Percentiles rank a stretch among this genome's conserved stretches.
These are phyloP conservation scores for Metacarcinus magister DNA, from an alignment of 2,888 invertebrate species.

Conservation along the genomic window DNA sequence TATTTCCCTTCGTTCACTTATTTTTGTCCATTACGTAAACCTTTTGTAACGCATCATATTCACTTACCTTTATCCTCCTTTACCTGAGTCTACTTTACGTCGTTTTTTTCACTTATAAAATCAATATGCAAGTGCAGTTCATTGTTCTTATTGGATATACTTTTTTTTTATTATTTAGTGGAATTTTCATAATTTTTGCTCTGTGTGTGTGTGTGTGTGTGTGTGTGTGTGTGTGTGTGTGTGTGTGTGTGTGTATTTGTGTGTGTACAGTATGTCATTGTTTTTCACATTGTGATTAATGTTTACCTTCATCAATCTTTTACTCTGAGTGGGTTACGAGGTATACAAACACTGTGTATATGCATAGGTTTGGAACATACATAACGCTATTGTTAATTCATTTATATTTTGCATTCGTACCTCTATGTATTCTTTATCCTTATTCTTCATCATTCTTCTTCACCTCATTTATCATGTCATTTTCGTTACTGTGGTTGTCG, in stretches of 20 bases:
- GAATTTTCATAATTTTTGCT: no score
- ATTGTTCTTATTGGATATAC: no score
- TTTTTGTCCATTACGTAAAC: no score
- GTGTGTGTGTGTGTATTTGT: background rate
- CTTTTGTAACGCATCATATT: no score
- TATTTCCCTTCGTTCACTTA: no score
- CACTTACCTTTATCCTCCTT: no score
- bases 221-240: background rate
- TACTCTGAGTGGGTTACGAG: background rate
- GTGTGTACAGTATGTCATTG: background rate
- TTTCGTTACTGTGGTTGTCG: no score
- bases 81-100: no score
- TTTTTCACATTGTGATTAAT: background rate
- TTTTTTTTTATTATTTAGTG: no score
- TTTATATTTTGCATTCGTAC: no score
- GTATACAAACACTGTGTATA: conserved; percentile 32
- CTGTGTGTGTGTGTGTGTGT: background rate
- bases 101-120: no score
- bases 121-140: no score
- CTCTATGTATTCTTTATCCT: background rate
- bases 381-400: background rate
- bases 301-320: background rate
- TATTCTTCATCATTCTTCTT: background rate
- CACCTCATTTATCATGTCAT: conserved; percentile 7
- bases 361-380: background rate